Percentiles rank a stretch among this genome's conserved stretches.
These are phyloP conservation scores for Cossypha niveicapilla DNA, from an alignment of 2,797 vertebrate species.

Conservation along the genomic window DNA sequence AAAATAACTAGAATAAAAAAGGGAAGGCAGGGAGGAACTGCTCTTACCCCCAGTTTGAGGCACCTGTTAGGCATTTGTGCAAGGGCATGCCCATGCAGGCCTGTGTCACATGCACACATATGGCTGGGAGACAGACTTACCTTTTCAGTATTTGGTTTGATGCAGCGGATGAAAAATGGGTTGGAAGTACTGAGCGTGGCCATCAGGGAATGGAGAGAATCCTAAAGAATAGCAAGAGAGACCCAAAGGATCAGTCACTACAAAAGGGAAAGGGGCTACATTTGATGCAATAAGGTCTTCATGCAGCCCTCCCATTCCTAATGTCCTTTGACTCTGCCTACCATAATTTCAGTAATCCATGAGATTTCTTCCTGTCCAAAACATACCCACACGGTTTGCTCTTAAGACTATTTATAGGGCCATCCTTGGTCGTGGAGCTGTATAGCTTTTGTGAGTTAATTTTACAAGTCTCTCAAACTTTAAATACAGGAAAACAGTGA, in stretches of 20 bases:
- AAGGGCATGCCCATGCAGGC: not conserved
- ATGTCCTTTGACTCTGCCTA: not conserved
- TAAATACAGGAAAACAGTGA: not conserved
- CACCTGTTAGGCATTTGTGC: not conserved
- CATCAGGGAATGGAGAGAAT: slow-evolving; percentile 92
- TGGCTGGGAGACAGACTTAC: slow-evolving; percentile 64
- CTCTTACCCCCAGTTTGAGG: not conserved
- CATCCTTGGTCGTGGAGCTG: not conserved
- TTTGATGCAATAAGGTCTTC: not conserved
- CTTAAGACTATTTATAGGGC: not conserved
- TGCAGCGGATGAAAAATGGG: slow-evolving; percentile 93
- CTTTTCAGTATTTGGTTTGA: slow-evolving; percentile 93
- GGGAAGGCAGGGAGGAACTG: not conserved
- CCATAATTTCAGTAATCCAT: not conserved
- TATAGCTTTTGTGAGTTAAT: not conserved
- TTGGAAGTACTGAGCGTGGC: slow-evolving; percentile 88
- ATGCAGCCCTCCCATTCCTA: not conserved
- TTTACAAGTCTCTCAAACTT: not conserved
- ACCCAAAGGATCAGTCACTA: not conserved
- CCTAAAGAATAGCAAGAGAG: slow-evolving; percentile 72
- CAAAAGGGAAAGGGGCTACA: not conserved
- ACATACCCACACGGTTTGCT: not conserved
- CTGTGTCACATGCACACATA: not conserved
- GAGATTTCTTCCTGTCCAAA: not conserved
- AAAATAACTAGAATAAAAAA: not conserved